Conservation (phyloP, 2,113 vertebrate genomes). For the Cephalopholis sonnerati region DNA sequence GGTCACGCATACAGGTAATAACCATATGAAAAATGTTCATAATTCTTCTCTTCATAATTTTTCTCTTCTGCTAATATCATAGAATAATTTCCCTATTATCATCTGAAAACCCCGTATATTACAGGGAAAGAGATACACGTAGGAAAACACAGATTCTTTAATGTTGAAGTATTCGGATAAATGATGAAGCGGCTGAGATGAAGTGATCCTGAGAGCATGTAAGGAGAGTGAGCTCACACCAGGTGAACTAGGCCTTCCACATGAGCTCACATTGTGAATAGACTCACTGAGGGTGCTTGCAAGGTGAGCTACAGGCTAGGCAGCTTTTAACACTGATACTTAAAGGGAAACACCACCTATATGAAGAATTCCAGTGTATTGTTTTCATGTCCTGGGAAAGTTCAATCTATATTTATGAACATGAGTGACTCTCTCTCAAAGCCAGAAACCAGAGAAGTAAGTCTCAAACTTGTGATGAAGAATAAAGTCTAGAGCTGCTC, state of each 20-base stretch:
- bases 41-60: not conserved
- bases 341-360: too few relatives aligned
- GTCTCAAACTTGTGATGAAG: too few relatives aligned
- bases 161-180: slow-evolving; percentile 82
- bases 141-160: not conserved
- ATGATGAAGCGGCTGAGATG: slow-evolving; percentile 72
- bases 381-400: too few relatives aligned
- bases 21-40: not conserved
- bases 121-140: not conserved
- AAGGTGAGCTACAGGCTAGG: slow-evolving; percentile 80
- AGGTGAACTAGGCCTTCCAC: slow-evolving; percentile 78
- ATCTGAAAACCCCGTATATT: too few relatives aligned
- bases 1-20: slow-evolving; percentile 95
- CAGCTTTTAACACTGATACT: too few relatives aligned
- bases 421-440: too few relatives aligned
- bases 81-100: too few relatives aligned
- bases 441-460: too few relatives aligned
- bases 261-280: slow-evolving; percentile 86
- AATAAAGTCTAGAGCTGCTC: too few relatives aligned
- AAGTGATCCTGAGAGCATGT: slow-evolving; percentile 81
- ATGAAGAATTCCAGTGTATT: too few relatives aligned
- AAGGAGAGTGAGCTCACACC: slow-evolving; percentile 75
- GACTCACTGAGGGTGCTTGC: slow-evolving; percentile 86
- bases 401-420: too few relatives aligned
- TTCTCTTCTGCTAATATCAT: too few relatives aligned